Percentiles rank a stretch among this genome's conserved stretches.
These are phyloP conservation scores for Zelleria hepariella DNA, from an alignment of 2,888 invertebrate genomes.

Conservation along the genomic window DNA sequence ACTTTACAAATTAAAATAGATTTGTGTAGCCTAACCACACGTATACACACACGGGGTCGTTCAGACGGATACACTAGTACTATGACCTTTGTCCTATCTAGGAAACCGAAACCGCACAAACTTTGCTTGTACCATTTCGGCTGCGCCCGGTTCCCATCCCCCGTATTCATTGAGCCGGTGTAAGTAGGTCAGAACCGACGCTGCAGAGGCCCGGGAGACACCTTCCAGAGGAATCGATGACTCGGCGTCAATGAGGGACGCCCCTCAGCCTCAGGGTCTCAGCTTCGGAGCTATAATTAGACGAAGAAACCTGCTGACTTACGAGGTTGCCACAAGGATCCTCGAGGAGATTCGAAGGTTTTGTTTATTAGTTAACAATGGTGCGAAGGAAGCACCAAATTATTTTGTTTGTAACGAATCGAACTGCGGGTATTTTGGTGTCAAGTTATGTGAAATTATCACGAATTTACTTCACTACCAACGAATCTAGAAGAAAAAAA, in stretches of 20 bases:
- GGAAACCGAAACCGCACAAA: neutral
- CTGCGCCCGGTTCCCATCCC: constrained; percentile 17
- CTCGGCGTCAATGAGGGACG: constrained; percentile 50
- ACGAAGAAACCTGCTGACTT: neutral
- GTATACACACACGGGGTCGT: neutral
- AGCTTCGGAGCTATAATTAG: neutral
- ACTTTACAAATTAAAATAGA: neutral
- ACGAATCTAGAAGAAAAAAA: too few relatives aligned
- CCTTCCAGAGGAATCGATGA: constrained; percentile 43
- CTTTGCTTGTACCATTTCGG: neutral
- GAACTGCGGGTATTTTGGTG: too few relatives aligned
- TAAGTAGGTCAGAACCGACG: constrained; percentile 53
- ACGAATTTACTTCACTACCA: too few relatives aligned
- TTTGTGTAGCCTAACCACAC: neutral
- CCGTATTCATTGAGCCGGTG: constrained; percentile 51
- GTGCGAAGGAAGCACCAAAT: too few relatives aligned
- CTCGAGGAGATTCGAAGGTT: neutral
- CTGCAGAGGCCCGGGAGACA: constrained; percentile 37
- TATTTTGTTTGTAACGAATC: too few relatives aligned
- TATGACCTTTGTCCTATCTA: neutral
- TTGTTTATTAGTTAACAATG: neutral
- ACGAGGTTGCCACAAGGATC: neutral
- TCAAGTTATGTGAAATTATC: too few relatives aligned
- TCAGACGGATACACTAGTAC: neutral
- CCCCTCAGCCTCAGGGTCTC: constrained; percentile 20